Evolutionary conservation across 2,888 invertebrate species (phyloP), one percentile per base, ranked within the genome.

Genomic region (Lysandra bellargus): DNA sequence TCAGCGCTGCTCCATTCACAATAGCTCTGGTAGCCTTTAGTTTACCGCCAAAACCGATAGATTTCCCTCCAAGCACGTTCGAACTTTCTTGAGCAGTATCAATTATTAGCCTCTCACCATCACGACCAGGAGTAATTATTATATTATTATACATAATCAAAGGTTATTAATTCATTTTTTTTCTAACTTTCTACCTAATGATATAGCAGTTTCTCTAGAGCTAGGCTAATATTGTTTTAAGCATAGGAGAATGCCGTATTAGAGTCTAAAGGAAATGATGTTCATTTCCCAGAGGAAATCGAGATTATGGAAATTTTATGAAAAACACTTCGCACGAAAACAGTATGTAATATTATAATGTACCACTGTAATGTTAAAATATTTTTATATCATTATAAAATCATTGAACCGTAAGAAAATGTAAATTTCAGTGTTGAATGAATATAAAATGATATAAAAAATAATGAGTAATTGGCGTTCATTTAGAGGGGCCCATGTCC

Each of bases 111-210:
- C 75, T 75, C 75, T 44, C 75, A 23, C 75, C 14, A 44, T 33
- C 69, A 37, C 69, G 69, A 30, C 64, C 64, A 49, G 49, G 23
- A 44, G 44, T 75, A 76, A 76, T 57, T 57, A 76, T 76, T 76
- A 33, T 57, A 76, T 76, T 53, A 76, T 53, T 53, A 76, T 57
- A 57, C 76, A 76, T 76, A 76, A 76, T 76, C 53, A 76, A 76
- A 76, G 53, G 53, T 53, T 76, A 76, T 76, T 57, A 76, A 76
- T 57, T 33, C 76, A 17, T 76, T 76, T 76, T 75, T 53, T 74
- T n/a, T 74, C 44, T 75, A 57, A 76, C 76, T 76, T 76, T 76
- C 76, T 76, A 57, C 57, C 76, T 76, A 76, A 76, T 76, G 76
- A 57, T n/a, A 76, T 57, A 33, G 76, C 17, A 30, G 76, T 76